A percentile compares a stretch with the other conserved stretches of the same genome.
Conservation (phyloP, 2,888 invertebrate species). For the Stenichneumon culpator region DNA sequence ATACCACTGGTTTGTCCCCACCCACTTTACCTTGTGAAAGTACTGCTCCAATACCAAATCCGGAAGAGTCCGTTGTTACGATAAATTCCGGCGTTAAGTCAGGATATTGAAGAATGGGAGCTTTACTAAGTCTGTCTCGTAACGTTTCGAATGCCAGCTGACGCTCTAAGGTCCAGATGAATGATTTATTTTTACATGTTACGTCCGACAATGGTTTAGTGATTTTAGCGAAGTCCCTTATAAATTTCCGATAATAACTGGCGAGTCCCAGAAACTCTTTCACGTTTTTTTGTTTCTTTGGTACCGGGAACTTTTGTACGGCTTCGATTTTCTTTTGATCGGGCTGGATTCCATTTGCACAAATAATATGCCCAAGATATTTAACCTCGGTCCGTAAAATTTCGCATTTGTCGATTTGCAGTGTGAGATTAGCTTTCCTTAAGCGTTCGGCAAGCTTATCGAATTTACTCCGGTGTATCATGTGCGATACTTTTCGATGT, state of each 20-base stretch:
- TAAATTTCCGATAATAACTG: constrained; percentile 27
- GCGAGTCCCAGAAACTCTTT: constrained; percentile 31
- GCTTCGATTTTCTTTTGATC: constrained; percentile 52
- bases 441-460: constrained; percentile 27
- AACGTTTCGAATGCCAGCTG: constrained; percentile 35
- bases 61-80: constrained; percentile 25
- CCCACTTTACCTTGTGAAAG: constrained; percentile 11
- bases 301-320: constrained; percentile 19
- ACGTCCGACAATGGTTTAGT: constrained; percentile 27
- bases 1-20: not conserved
- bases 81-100: constrained; percentile 10
- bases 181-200: constrained; percentile 14
- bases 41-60: constrained; percentile 16
- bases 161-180: constrained; percentile 3
- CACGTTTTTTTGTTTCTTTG: constrained; percentile 23
- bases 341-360: constrained; percentile 34
- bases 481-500: no score
- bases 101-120: constrained; percentile 24
- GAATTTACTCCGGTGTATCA: constrained; percentile 38
- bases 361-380: constrained; percentile 53
- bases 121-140: constrained; percentile 19
- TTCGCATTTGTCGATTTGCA: constrained; percentile 52
- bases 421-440: constrained; percentile 24
- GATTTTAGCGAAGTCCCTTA: constrained; percentile 12
- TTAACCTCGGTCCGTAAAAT: constrained; percentile 44